These are phyloP conservation scores for Gymnoscelis rufifasciata DNA, from an alignment of 2,888 invertebrate species.

Conservation along the genomic window DNA sequence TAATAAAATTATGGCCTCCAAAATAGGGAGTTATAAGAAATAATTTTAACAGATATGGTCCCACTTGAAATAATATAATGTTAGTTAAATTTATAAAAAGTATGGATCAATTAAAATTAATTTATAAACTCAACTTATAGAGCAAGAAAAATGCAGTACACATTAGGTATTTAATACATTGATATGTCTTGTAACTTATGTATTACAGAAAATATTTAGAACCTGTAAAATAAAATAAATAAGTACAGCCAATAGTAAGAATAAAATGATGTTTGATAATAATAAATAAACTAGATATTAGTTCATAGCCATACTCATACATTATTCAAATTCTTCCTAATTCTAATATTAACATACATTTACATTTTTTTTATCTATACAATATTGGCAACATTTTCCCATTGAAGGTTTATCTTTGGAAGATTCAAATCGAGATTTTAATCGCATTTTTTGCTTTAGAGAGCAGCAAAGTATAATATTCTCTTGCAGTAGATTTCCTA, in stretches of 20 bases:
- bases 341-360: slow-evolving; percentile 23
- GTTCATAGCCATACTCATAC: slow-evolving; percentile 35
- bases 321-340: slow-evolving; percentile 16
- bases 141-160: too few species aligned
- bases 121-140: too few species aligned
- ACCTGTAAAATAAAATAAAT: too few species aligned
- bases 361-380: slow-evolving; percentile 43
- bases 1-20: slow-evolving; percentile 45
- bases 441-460: slow-evolving; percentile 5
- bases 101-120: too few species aligned
- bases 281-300: neutral
- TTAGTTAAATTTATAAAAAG: neutral
- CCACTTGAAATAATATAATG: slow-evolving; percentile 36
- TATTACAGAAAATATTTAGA: too few species aligned
- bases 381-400: slow-evolving; percentile 56
- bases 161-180: too few species aligned
- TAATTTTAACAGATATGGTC: slow-evolving; percentile 44
- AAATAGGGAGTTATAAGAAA: slow-evolving; percentile 26
- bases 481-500: too few species aligned
- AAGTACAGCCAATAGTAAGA: too few species aligned
- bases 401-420: slow-evolving; percentile 48
- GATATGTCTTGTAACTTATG: too few species aligned
- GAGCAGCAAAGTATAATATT: neutral
- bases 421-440: slow-evolving; percentile 35
- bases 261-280: neutral